phyloP scores from a whole-genome alignment of 1,140 invertebrate species.

The Pollicipes pollicipes region DNA sequence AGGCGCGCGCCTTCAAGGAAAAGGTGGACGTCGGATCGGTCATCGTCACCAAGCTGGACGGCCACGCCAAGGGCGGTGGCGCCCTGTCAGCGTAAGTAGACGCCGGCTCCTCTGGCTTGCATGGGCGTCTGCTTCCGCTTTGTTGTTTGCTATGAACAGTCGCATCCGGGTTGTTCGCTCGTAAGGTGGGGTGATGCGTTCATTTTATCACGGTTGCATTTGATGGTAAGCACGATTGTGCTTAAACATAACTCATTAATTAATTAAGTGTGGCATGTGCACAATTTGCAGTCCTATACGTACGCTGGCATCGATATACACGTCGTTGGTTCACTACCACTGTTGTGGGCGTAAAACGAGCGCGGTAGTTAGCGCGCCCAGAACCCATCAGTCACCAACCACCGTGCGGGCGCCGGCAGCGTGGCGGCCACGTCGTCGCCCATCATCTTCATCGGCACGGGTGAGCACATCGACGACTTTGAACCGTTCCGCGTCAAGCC shows the following conservation, averaged over 20 bases:
- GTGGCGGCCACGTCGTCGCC: slow-evolving; percentile 98
- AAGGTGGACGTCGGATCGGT: slow-evolving; percentile 98
- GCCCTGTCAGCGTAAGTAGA: slow-evolving; percentile 19
- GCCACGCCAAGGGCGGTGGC: slow-evolving; percentile 92
- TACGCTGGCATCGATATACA: too few species aligned
- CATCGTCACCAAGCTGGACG: slow-evolving; percentile 98
- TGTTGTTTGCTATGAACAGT: too few species aligned
- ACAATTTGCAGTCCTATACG: too few species aligned
- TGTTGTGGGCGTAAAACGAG: too few species aligned
- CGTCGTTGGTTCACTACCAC: neutral
- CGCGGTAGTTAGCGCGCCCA: neutral
- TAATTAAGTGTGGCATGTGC: too few species aligned
- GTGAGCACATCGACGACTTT: slow-evolving; percentile 98
- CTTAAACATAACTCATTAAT: too few species aligned
- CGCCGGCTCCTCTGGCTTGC: too few species aligned
- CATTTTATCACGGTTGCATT: too few species aligned
- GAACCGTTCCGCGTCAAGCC: slow-evolving; percentile 99
- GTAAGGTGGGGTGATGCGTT: too few species aligned
- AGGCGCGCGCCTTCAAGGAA: slow-evolving; percentile 94
- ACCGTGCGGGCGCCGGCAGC: slow-evolving; percentile 32
- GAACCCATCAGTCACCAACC: neutral
- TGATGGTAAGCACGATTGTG: too few species aligned
- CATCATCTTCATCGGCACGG: slow-evolving; percentile 96
- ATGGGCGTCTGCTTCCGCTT: too few species aligned
- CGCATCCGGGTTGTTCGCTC: too few species aligned